Percentiles rank a stretch among this genome's conserved stretches.
Conservation (phyloP, 2,113 vertebrate genomes). For the Clinocottus analis region DNA sequence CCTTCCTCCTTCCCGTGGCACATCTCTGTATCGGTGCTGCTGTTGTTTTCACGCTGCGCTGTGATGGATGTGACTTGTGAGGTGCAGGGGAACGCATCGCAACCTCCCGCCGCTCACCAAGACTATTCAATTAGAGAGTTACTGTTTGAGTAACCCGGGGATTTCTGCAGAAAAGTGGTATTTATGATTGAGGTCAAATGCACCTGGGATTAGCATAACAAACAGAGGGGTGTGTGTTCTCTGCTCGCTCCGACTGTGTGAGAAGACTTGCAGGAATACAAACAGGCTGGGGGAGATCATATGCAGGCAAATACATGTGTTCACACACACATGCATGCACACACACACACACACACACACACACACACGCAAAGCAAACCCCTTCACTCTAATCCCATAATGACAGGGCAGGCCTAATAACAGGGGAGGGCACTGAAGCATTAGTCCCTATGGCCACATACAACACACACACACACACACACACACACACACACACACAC, state of each 20-base stretch:
- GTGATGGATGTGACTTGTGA: conserved; percentile 59
- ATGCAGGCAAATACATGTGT: conserved; percentile 47
- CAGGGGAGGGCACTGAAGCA: conserved; percentile 78
- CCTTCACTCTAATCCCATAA: conserved; percentile 82
- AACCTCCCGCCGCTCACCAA: conserved; percentile 47
- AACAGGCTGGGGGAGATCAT: conserved; percentile 58
- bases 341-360: conserved; percentile 36
- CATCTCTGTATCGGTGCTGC: conserved; percentile 15
- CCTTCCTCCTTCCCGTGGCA: not conserved
- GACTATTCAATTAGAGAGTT: conserved; percentile 66
- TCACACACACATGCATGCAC: conserved; percentile 29
- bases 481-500: conserved; percentile 19
- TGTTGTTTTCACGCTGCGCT: conserved; percentile 26
- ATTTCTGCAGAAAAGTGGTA: conserved; percentile 58
- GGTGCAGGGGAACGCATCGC: conserved; percentile 50
- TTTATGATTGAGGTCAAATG: conserved; percentile 70
- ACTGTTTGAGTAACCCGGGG: conserved; percentile 58
- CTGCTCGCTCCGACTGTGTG: conserved; percentile 50
- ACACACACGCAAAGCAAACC: conserved; percentile 63
- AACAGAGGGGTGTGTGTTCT: conserved; percentile 32
- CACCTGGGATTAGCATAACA: conserved; percentile 68
- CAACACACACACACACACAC: conserved; percentile 40
- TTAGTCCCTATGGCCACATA: conserved; percentile 69
- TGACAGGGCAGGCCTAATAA: conserved; percentile 85
- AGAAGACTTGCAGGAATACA: conserved; percentile 64